Evolutionary conservation across 2,888 invertebrate species (phyloP), one percentile per base, ranked within the genome.

Genomic region (Spisula solida): DNA sequence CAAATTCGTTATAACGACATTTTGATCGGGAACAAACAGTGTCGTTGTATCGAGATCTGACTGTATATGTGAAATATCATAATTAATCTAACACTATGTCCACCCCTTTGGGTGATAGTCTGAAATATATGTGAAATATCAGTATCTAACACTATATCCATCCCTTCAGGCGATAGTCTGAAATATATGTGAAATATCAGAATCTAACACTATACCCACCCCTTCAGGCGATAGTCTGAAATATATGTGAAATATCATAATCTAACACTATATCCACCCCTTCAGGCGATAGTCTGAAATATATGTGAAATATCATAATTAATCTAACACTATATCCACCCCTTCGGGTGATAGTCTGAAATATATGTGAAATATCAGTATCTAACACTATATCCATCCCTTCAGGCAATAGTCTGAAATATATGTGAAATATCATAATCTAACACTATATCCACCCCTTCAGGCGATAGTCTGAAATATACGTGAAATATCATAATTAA

Each of bases 181-280:
- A n/a, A n/a, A n/a, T n/a, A n/a, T n/a, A n/a, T n/a, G n/a, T n/a
- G n/a, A n/a, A n/a, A n/a, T n/a, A n/a, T n/a, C n/a, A n/a, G n/a
- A 98, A 97, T 99, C 98, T 96, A 99, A 97, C 55, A 98, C 98
- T 87, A 98, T 97, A 96, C 98, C 98, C 55, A 99, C 98, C 82
- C 98, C 98, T 55, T 96, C 96, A 34, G 96, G 96, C 6, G 94
- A 93, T 8, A 96, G 88, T 90, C 96, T 96, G n/a, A n/a, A n/a
- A n/a, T n/a, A n/a, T n/a, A n/a, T n/a, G n/a, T n/a, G n/a, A n/a
- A n/a, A n/a, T n/a, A n/a, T n/a, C n/a, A n/a, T n/a, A 98, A 97
- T 99, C 98, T 96, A 99, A 97, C 55, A 98, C 98, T 87, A 98
- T 97, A 96, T 98, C 98, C 55, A 99, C 98, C 82, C 98, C 98